Base-by-base conservation (phyloP, 2,113 vertebrate species). In the Brachyhypopomus occidentalis region DNA sequence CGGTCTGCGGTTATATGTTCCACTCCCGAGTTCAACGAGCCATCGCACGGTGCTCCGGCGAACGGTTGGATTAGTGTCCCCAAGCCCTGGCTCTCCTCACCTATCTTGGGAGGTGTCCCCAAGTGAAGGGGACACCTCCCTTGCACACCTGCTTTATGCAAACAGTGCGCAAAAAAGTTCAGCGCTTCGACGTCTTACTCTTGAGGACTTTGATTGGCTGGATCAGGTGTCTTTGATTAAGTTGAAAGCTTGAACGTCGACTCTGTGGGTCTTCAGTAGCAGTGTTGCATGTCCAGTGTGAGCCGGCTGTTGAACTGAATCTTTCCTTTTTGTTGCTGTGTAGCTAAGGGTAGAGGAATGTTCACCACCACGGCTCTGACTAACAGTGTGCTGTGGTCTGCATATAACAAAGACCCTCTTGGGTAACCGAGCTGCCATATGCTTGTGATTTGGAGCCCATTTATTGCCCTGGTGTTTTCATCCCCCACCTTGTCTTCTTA, bases 401-500 rank as follows among this genome's bases (percentile, higher is more conserved):
- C 67, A 62, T 23, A 75, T 67, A 79, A 84, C 84, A 84, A 82
- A 82, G 77, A 72, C 22, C 2, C 45, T 79, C 83, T 62, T 22
- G 75, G 64, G 82, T 59, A 67, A 55, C 27, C 80, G n/a, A 77
- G 45, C 20, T 64, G 59, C 89, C 91, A 93, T 91, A 85, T 94
- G 93, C 75, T 86, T 92, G 89, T 62, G 87, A 93, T 93, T 93
- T 92, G 86, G 88, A 83, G 73, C 86, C 81, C 79, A 67, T 84
- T 80, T 82, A 77, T 87, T 83, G 69, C 38, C 52, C 60, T 11
- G 41, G 59, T 75, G 48, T 81, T 81, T 75, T 75, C 9, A 58
- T 81, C 22, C 62, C 45, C 17, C 72, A 74, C 72, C 56, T 72
- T 78, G 77, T 64, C 59, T 62, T 38, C 73, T 59, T 81, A 38